phyloP scores from a whole-genome alignment of 2,797 vertebrate genomes.

The Urophycis tenuis region DNA sequence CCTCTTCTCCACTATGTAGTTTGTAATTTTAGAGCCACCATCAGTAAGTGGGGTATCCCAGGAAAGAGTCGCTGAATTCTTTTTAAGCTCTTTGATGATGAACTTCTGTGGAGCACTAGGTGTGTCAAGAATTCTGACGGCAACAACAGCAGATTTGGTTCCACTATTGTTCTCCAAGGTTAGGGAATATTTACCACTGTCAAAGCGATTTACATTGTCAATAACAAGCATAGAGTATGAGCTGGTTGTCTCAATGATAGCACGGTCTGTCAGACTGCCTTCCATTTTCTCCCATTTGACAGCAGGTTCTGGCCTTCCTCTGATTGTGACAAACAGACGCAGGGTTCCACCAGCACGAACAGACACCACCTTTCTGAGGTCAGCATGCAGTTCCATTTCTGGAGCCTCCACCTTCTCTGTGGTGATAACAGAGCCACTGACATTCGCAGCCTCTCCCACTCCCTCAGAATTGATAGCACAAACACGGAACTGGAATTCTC shows the following conservation, averaged over 20 bases:
- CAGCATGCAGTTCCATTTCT: slow-evolving; percentile 95
- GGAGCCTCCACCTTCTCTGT: slow-evolving; percentile 85
- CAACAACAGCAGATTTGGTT: slow-evolving; percentile 88
- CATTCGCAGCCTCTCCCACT: slow-evolving; percentile 84
- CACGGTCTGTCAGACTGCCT: slow-evolving; percentile 78
- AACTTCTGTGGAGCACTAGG: slow-evolving; percentile 89
- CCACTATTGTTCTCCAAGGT: slow-evolving; percentile 90
- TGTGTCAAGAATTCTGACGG: slow-evolving; percentile 92
- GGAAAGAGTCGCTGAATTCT: slow-evolving; percentile 84
- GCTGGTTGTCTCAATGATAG: slow-evolving; percentile 84
- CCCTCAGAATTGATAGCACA: slow-evolving; percentile 95
- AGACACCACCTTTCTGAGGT: slow-evolving; percentile 92
- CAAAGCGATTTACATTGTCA: slow-evolving; percentile 94
- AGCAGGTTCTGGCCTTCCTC: slow-evolving; percentile 90
- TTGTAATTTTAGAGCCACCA: slow-evolving; percentile 95
- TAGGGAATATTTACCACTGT: slow-evolving; percentile 91
- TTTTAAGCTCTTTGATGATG: slow-evolving; percentile 85
- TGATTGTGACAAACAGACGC: slow-evolving; percentile 92
- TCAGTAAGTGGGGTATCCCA: slow-evolving; percentile 95
- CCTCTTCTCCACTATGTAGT: slow-evolving; percentile 94
- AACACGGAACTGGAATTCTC: slow-evolving; percentile 92
- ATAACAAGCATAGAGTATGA: slow-evolving; percentile 98
- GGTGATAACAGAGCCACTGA: slow-evolving; percentile 81
- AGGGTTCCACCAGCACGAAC: slow-evolving; percentile 88
- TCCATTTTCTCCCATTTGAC: slow-evolving; percentile 96